A percentile compares a stretch with the other conserved stretches of the same genome.
Evolutionary conservation across 2,113 vertebrate genomes (phyloP).

Genomic region (Rousettus leschenaultii): DNA sequence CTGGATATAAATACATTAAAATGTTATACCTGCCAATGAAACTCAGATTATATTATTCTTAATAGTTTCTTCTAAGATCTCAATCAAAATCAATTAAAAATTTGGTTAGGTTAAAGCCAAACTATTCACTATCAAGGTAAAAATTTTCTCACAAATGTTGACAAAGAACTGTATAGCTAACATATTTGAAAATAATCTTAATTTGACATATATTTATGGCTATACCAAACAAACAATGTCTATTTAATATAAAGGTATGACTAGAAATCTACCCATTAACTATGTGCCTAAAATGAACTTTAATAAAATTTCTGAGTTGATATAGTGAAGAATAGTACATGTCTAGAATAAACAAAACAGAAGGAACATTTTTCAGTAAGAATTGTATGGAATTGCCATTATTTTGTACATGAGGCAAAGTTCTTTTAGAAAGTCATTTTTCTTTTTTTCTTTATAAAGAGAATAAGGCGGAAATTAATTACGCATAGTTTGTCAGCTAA

Average conservation of each 20-base stretch:
- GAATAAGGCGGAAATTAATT: accelerated
- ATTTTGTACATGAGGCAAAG: neutral
- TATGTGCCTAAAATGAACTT: neutral
- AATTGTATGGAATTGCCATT: neutral
- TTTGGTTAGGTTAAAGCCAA: neutral
- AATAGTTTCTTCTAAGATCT: neutral
- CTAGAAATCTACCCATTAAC: neutral
- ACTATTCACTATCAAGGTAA: neutral
- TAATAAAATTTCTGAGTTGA: neutral
- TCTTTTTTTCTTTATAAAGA: neutral
- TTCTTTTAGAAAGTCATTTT: neutral
- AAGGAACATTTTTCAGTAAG: neutral
- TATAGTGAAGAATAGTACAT: neutral
- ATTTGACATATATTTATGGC: neutral
- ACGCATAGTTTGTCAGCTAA: neutral
- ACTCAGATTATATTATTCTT: neutral
- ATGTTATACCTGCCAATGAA: constrained; percentile 2
- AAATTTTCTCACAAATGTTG: neutral
- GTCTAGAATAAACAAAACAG: neutral
- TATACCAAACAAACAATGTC: neutral
- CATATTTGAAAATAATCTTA: neutral
- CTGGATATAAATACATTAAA: neutral
- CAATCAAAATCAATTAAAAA: constrained; percentile 6
- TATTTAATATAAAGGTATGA: neutral
- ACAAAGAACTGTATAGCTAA: neutral